Evolutionary conservation across 1,140 invertebrate genomes (phyloP).

Genomic region (Cryptotermes secundus): DNA sequence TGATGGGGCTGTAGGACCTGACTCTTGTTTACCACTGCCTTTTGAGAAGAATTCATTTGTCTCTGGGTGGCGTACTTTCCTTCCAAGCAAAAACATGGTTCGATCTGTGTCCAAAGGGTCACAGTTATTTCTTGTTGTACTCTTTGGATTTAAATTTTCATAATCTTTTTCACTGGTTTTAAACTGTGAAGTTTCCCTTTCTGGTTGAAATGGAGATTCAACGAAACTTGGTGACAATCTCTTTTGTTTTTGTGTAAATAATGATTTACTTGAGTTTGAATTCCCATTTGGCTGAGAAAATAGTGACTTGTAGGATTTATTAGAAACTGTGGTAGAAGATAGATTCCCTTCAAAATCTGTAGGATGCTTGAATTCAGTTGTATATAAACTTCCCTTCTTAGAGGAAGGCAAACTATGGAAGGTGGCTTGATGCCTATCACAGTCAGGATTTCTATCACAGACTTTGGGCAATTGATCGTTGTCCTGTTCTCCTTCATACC

Average conservation of each 20-base stretch:
- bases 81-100: neutral
- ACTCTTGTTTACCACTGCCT: neutral
- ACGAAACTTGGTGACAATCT: neutral
- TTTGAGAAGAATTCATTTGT: neutral
- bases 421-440: neutral
- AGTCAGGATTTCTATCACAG: neutral
- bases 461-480: neutral
- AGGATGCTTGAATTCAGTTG: neutral
- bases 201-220: neutral
- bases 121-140: neutral
- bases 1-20: neutral
- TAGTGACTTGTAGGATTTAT: neutral
- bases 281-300: neutral
- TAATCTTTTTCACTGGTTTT: neutral
- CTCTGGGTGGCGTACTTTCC: neutral
- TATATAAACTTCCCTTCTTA: neutral
- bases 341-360: neutral
- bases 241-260: neutral
- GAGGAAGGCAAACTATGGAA: neutral
- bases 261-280: neutral
- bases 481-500: conserved; percentile 22
- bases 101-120: neutral
- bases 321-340: neutral
- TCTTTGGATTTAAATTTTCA: neutral
- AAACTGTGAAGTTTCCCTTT: neutral